phyloP scores from a whole-genome alignment of 2,113 vertebrate genomes.

The Puntigrus tetrazona region DNA sequence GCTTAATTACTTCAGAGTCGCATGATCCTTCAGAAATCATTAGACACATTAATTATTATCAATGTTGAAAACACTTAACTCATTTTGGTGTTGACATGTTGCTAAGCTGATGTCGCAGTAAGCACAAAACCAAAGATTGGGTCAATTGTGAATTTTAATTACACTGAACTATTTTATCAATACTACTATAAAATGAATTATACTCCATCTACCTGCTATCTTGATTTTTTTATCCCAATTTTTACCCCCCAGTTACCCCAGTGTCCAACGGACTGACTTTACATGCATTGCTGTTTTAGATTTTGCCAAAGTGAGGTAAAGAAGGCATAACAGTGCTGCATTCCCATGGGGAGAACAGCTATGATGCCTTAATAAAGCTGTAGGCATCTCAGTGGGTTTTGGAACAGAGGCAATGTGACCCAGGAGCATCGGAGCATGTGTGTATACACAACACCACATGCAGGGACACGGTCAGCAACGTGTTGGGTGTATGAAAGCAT shows the following conservation, averaged over 20 bases:
- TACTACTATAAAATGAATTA: no score
- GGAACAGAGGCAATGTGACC: slow-evolving; percentile 6
- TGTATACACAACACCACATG: neutral
- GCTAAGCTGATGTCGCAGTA: no score
- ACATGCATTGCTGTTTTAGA: neutral
- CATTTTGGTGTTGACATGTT: no score
- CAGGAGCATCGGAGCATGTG: neutral
- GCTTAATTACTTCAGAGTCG: neutral
- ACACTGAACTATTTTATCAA: no score
- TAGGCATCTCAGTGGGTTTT: neutral
- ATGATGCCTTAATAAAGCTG: neutral
- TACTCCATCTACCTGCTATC: no score
- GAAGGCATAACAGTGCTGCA: neutral
- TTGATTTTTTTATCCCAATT: no score
- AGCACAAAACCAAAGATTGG: no score
- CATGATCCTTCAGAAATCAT: neutral
- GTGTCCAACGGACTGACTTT: neutral
- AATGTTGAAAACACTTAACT: no score
- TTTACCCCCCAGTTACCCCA: no score
- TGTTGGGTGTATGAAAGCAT: slow-evolving; percentile 8
- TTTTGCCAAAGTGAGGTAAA: neutral
- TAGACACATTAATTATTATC: no score
- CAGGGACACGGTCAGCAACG: slow-evolving; percentile 27
- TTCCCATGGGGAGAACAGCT: neutral
- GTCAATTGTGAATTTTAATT: no score